A percentile compares a stretch with the other conserved stretches of the same genome.
These are phyloP conservation scores for Aethina tumida DNA, from an alignment of 1,140 invertebrate genomes.

Conservation along the genomic window DNA sequence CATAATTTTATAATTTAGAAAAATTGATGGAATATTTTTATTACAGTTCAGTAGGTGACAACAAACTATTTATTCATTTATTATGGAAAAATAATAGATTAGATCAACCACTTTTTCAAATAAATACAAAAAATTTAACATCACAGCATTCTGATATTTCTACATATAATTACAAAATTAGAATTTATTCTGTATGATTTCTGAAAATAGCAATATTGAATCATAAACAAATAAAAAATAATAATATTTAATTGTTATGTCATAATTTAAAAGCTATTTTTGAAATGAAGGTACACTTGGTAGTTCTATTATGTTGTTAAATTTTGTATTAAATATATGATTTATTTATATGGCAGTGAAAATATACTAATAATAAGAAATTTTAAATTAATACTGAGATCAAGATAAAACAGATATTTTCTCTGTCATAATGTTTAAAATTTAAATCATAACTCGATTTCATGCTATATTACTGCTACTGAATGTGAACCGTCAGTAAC, in stretches of 20 bases:
- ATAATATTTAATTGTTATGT: too few relatives aligned
- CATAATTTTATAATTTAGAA: too few relatives aligned
- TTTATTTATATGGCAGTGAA: constrained; percentile 28
- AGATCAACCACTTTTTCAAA: constrained; percentile 25
- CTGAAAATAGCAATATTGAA: not conserved
- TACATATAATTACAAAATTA: constrained; percentile 21
- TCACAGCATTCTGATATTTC: constrained; percentile 24
- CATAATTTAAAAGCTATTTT: too few relatives aligned
- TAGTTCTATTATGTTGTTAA: constrained; percentile 10
- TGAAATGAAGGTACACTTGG: too few relatives aligned
- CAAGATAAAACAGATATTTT: constrained; percentile 25
- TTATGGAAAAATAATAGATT: too few relatives aligned
- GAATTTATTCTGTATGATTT: constrained; percentile 7
- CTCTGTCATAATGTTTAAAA: too few relatives aligned
- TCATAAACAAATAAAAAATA: constrained; percentile 1
- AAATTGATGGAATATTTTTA: too few relatives aligned
- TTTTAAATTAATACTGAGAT: constrained; percentile 33
- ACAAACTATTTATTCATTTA: too few relatives aligned
- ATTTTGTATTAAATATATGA: constrained; percentile 4
- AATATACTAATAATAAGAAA: constrained; percentile 25
- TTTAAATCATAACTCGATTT: too few relatives aligned
- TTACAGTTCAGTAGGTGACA: too few relatives aligned
- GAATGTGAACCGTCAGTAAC: too few relatives aligned
- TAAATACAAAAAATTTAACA: constrained; percentile 28
- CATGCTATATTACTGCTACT: too few relatives aligned